Evolutionary conservation across 2,113 vertebrate genomes (phyloP).

Genomic region (Ptilonorhynchus violaceus): DNA sequence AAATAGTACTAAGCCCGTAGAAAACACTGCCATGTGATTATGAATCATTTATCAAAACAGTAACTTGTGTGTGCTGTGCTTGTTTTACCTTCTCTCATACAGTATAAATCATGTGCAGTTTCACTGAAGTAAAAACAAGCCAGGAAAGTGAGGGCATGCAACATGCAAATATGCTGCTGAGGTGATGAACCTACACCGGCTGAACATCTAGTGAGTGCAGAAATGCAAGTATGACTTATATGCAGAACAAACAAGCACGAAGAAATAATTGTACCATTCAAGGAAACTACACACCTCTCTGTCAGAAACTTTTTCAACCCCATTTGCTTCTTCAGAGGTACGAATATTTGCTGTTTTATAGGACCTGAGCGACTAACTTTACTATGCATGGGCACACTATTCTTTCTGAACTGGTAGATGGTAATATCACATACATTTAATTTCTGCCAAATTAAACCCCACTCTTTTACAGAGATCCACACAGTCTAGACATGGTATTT

Average conservation of each 20-base stretch:
- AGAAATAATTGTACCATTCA: background rate
- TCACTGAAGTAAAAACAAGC: background rate
- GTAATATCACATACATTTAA: background rate
- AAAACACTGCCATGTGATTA: background rate
- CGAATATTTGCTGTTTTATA: accelerated
- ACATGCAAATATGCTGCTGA: background rate
- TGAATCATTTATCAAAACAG: background rate
- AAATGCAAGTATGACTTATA: background rate
- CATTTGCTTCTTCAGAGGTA: background rate
- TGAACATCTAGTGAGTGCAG: background rate
- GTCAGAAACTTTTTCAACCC: background rate
- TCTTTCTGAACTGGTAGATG: background rate
- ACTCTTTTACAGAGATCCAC: background rate
- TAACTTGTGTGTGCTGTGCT: background rate
- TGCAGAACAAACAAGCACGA: background rate
- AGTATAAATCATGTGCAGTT: background rate
- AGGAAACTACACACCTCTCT: background rate
- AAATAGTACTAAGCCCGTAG: background rate
- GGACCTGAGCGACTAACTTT: background rate
- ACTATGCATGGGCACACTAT: background rate
- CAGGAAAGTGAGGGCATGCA: background rate
- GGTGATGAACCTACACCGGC: background rate
- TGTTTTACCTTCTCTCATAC: background rate
- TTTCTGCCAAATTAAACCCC: background rate
- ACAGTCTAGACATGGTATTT: background rate